Conservation (phyloP, 2,888 invertebrate species). For the Watsonalla binaria region DNA sequence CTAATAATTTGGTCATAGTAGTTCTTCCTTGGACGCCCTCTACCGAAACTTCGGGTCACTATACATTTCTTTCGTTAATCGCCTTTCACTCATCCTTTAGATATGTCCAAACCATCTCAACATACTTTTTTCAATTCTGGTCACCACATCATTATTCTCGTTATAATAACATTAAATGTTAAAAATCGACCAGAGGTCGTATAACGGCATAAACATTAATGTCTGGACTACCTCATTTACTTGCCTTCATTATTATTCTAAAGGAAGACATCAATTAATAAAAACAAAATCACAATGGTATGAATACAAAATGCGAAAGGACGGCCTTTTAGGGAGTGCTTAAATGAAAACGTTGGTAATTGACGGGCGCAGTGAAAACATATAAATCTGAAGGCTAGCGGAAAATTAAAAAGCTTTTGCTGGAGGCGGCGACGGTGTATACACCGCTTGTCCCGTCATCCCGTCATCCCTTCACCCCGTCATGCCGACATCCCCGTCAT, state of each 20-base stretch:
- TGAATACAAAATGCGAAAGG: conserved; percentile 46
- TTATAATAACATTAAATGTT: no score
- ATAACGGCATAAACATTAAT: no score
- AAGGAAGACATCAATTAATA: conserved; percentile 17
- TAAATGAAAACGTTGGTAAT: conserved; percentile 70
- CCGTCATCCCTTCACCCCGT: conserved; percentile 29
- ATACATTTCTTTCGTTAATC: no score
- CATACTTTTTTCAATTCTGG: no score
- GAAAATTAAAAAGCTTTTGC: conserved; percentile 68
- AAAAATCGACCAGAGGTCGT: no score
- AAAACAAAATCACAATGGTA: conserved; percentile 29
- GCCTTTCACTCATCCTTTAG: no score
- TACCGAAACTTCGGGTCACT: no score
- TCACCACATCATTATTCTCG: no score
- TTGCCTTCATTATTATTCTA: not conserved
- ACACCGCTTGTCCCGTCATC: conserved; percentile 31
- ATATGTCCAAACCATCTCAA: no score
- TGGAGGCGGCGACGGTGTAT: conserved; percentile 39
- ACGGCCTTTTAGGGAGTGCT: conserved; percentile 51
- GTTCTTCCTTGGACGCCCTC: no score
- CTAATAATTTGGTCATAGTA: no score
- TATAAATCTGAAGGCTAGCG: conserved; percentile 72
- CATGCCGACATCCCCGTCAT: conserved; percentile 23
- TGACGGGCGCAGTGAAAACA: conserved; percentile 67
- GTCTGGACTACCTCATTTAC: no score